Evolutionary conservation across 2,888 invertebrate genomes (phyloP), one percentile per base, ranked within the genome.

Genomic region (Eueremaeus valkanovi): DNA sequence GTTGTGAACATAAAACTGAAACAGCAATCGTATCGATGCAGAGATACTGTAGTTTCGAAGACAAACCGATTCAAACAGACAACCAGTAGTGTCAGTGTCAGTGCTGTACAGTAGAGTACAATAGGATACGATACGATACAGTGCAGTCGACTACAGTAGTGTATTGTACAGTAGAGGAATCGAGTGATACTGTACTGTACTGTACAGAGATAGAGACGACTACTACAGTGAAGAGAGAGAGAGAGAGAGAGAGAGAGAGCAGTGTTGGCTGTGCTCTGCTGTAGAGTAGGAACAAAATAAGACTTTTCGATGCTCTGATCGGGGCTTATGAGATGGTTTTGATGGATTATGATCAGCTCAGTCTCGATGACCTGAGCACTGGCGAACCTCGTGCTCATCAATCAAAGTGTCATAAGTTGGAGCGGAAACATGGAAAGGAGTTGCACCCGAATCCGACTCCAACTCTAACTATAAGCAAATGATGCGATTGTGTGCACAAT

Each of bases 261-360:
- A 31, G 21, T 18, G 63, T n/a, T n/a, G n/a, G n/a, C n/a, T n/a
- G n/a, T n/a, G n/a, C n/a, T n/a, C n/a, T n/a, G n/a, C n/a, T n/a
- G n/a, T 9, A 11, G 18, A 11, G 63, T 31, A 3, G 18, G 63
- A 21, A 13, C 9, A 16, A 18, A 31, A 27, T 6, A 51, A 72
- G 72, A 31, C 49, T 21, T 33, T 24, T 24, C 49, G 5, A 29
- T 42, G 6, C 58, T 58, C n/a, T 55, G 58, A 73, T 72, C 72
- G 9, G 21, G 49, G 42, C 72, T 72, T 51, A 73, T 51, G 73
- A 73, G 73, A 58, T 58, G 40, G 40, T 66, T 66, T 66, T 66
- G 66, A 73, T 73, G 73, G 73, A 73, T 73, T 73, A 73, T 58
- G 55, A 73, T 51, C 73, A 73, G 73, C 72, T 61, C 55, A 73